A percentile compares a stretch with the other conserved stretches of the same genome.
phyloP scores from a whole-genome alignment of 2,888 invertebrate species.

The Chirona hameri region DNA sequence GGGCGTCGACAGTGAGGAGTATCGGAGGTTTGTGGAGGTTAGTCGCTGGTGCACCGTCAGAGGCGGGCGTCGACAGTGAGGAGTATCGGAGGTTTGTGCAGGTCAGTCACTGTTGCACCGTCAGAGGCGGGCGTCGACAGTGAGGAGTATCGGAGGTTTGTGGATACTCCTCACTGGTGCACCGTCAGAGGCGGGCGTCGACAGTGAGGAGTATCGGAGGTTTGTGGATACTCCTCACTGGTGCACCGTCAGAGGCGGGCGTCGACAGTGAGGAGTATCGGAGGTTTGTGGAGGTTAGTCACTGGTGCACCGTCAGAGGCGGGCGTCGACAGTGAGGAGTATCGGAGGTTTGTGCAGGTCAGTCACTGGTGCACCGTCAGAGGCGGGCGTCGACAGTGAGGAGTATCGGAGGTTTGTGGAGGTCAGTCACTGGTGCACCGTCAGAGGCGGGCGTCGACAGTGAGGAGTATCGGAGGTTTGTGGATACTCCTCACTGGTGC shows the following conservation, averaged over 20 bases:
- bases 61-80: slow-evolving; percentile 64
- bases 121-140: slow-evolving; percentile 67
- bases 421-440: too few relatives aligned
- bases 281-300: slow-evolving; percentile 61
- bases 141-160: slow-evolving; percentile 63
- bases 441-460: slow-evolving; percentile 67
- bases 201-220: slow-evolving; percentile 63
- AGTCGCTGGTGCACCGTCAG: too few relatives aligned
- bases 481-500: too few relatives aligned
- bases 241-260: slow-evolving; percentile 71
- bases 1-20: slow-evolving; percentile 65
- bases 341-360: slow-evolving; percentile 61
- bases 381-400: slow-evolving; percentile 64
- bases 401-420: slow-evolving; percentile 64
- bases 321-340: slow-evolving; percentile 65
- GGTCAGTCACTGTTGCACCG: too few relatives aligned
- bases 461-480: slow-evolving; percentile 63
- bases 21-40: slow-evolving; percentile 61
- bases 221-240: too few relatives aligned
- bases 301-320: too few relatives aligned
- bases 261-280: slow-evolving; percentile 65
- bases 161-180: too few relatives aligned
- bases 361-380: too few relatives aligned
- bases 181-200: slow-evolving; percentile 67
- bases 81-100: slow-evolving; percentile 64